Conservation (phyloP, 2,113 vertebrate species). For the Edolisoma coerulescens region DNA sequence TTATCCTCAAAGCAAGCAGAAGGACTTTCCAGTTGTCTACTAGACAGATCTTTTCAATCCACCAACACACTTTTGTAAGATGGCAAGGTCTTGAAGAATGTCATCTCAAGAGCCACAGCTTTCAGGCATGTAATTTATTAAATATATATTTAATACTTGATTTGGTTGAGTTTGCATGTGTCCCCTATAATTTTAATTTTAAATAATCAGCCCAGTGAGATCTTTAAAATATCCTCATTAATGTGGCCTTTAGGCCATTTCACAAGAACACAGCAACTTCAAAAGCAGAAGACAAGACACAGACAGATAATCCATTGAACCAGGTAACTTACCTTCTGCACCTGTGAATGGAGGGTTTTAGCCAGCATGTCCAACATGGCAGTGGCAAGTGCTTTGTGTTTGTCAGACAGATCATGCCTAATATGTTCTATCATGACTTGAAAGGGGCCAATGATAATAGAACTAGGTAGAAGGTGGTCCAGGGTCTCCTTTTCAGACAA, state of each 20-base stretch:
- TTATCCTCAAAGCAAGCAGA: neutral
- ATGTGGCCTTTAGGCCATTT: neutral
- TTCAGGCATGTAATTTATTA: neutral
- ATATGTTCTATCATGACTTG: conserved; percentile 73
- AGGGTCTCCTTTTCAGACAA: conserved; percentile 78
- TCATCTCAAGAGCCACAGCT: neutral
- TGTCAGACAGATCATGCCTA: conserved; percentile 78
- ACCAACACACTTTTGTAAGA: neutral
- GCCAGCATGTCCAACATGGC: conserved; percentile 79
- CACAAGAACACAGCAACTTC: neutral
- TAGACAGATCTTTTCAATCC: neutral
- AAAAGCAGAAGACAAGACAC: neutral
- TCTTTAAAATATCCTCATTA: neutral
- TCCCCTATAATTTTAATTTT: neutral
- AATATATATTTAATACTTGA: neutral
- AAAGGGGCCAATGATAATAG: conserved; percentile 87
- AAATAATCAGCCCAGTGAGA: neutral
- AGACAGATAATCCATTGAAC: neutral
- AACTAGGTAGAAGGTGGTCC: conserved; percentile 76
- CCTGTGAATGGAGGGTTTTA: conserved; percentile 73
- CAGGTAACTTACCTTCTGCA: conserved; percentile 76
- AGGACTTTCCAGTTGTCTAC: neutral
- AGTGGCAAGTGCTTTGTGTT: conserved; percentile 75
- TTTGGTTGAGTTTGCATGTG: neutral
- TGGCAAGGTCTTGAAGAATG: neutral